Evolutionary conservation across 2,888 invertebrate genomes (phyloP).

Genomic region (Ypsolopha sequella): DNA sequence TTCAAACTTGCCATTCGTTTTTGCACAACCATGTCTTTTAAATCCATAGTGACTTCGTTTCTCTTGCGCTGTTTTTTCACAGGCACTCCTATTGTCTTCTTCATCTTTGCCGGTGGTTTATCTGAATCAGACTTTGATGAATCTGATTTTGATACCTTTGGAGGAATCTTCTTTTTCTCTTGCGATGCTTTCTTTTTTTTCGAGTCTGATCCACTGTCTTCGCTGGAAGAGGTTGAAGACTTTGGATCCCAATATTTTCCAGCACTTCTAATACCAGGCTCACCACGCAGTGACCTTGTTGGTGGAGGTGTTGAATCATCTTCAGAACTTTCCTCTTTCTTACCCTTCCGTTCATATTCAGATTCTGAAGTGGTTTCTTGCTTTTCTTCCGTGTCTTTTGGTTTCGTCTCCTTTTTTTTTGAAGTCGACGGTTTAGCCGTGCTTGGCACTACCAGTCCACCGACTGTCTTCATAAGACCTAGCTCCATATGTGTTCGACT

Average conservation of each 20-base stretch:
- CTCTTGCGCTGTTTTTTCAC: slow-evolving; percentile 70
- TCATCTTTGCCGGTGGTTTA: slow-evolving; percentile 56
- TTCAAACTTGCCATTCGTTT: slow-evolving; percentile 94
- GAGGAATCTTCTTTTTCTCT: slow-evolving; percentile 52
- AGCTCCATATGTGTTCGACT: slow-evolving; percentile 78
- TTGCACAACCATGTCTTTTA: slow-evolving; percentile 88
- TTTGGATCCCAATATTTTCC: slow-evolving; percentile 90
- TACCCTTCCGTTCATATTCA: slow-evolving; percentile 57
- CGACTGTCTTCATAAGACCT: slow-evolving; percentile 63
- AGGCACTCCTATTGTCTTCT: slow-evolving; percentile 49
- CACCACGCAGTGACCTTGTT: slow-evolving; percentile 75
- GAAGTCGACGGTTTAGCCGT: slow-evolving; percentile 56
- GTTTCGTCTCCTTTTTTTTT: slow-evolving; percentile 57
- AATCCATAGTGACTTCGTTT: slow-evolving; percentile 79
- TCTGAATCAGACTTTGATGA: slow-evolving; percentile 61
- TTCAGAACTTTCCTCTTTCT: slow-evolving; percentile 63
- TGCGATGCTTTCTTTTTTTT: slow-evolving; percentile 34
- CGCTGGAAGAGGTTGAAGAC: slow-evolving; percentile 74
- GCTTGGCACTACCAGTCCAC: slow-evolving; percentile 57
- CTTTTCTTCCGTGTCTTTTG: slow-evolving; percentile 46
- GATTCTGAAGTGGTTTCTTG: slow-evolving; percentile 59
- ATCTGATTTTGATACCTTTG: slow-evolving; percentile 22
- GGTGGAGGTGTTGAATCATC: slow-evolving; percentile 57
- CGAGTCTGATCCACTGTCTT: slow-evolving; percentile 62
- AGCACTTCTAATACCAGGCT: slow-evolving; percentile 80